Evolutionary conservation across 2,797 vertebrate species (phyloP).

Genomic region (Hyperoplus immaculatus): DNA sequence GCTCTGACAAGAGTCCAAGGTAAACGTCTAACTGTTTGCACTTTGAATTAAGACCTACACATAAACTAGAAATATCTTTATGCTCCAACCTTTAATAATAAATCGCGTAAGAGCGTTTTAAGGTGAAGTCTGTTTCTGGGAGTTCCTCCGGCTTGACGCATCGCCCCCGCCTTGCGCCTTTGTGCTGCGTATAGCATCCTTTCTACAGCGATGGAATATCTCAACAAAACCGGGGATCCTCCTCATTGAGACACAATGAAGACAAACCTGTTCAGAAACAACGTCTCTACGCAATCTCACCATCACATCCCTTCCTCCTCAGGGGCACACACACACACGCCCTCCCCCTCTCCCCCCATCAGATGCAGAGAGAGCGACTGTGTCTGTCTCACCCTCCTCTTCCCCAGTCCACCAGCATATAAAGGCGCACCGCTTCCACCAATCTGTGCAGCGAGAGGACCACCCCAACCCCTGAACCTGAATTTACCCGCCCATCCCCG

Average conservation of each 20-base stretch:
- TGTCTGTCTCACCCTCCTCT: slow-evolving; percentile 65
- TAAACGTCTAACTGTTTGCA: not conserved
- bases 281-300: slow-evolving; percentile 46
- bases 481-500: slow-evolving; percentile 83
- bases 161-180: slow-evolving; percentile 49
- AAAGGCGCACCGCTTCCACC: slow-evolving; percentile 85
- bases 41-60: not conserved
- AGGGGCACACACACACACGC: slow-evolving; percentile 4
- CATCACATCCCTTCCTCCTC: slow-evolving; percentile 31
- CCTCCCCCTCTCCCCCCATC: slow-evolving; percentile 43
- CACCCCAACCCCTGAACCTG: slow-evolving; percentile 87
- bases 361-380: slow-evolving; percentile 25
- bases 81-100: not conserved
- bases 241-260: slow-evolving; percentile 47
- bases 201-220: slow-evolving; percentile 12
- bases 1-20: not conserved
- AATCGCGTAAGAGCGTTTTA: not conserved
- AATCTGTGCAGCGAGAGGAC: slow-evolving; percentile 87
- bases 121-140: slow-evolving; percentile 3
- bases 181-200: slow-evolving; percentile 44
- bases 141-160: slow-evolving; percentile 53
- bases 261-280: slow-evolving; percentile 51
- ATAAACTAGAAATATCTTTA: not conserved
- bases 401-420: slow-evolving; percentile 77
- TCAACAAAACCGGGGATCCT: slow-evolving; percentile 52